Evolutionary conservation across 2,797 vertebrate species (phyloP).

Genomic region (Tympanoctomys barrerae): DNA sequence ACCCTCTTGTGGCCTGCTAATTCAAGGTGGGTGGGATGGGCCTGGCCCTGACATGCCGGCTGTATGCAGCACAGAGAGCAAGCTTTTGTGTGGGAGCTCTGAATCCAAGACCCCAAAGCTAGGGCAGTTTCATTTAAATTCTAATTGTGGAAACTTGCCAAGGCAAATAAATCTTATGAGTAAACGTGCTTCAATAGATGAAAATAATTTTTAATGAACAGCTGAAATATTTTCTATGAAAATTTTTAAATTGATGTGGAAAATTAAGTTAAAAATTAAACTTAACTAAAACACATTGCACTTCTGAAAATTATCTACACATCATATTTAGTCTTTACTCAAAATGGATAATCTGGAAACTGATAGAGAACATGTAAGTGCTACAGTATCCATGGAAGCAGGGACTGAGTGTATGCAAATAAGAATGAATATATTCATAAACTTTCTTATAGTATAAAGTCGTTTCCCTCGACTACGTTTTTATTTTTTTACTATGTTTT

Average conservation of each 20-base stretch:
- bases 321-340: background rate
- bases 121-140: background rate
- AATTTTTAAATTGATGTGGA: background rate
- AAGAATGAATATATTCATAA: background rate
- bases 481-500: background rate
- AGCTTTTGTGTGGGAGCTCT: background rate
- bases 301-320: slow-evolving; percentile 26
- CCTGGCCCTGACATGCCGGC: background rate
- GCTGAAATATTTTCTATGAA: background rate
- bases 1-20: background rate
- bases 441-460: background rate
- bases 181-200: background rate
- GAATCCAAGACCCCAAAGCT: background rate
- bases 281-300: background rate
- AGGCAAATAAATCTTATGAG: background rate
- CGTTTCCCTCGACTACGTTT: background rate
- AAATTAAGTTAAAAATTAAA: slow-evolving; percentile 46
- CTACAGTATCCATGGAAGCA: background rate
- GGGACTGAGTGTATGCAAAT: background rate
- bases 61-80: background rate
- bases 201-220: background rate
- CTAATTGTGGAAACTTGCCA: background rate
- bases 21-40: background rate
- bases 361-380: fast-evolving
- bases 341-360: slow-evolving; percentile 14